Conservation (phyloP, 2,113 vertebrate genomes). For the Poeciliopsis occidentalis region DNA sequence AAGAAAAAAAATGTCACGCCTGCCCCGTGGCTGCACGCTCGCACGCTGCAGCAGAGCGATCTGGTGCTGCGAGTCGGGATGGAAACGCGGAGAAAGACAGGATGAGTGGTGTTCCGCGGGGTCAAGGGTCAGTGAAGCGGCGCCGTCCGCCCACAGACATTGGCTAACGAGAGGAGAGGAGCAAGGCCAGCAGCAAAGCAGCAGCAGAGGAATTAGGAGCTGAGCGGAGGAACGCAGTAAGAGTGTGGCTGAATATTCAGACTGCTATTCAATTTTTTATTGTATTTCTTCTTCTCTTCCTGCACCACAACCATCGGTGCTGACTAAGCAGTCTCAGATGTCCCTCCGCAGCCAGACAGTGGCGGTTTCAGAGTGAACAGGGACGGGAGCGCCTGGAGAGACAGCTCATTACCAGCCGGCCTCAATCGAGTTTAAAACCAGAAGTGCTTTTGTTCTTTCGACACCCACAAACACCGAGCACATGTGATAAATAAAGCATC, state of each 20-base stretch:
- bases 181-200: slow-evolving; percentile 67
- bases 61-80: slow-evolving; percentile 26
- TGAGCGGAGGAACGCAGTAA: slow-evolving; percentile 34
- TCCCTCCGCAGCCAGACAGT: slow-evolving; percentile 30
- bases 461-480: slow-evolving; percentile 1
- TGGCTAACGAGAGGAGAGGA: slow-evolving; percentile 65
- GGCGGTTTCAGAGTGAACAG: slow-evolving; percentile 26
- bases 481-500: not conserved
- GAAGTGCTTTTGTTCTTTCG: slow-evolving; percentile 19
- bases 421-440: slow-evolving; percentile 28
- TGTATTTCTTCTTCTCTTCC: not conserved
- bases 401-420: slow-evolving; percentile 51
- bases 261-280: not conserved
- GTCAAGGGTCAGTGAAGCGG: slow-evolving; percentile 72
- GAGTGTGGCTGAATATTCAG: slow-evolving; percentile 10
- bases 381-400: not conserved
- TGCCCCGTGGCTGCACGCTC: not conserved
- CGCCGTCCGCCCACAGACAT: slow-evolving; percentile 68
- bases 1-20: not conserved
- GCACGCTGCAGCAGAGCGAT: slow-evolving; percentile 11
- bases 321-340: slow-evolving; percentile 26
- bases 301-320: not conserved
- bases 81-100: slow-evolving; percentile 30
- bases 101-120: slow-evolving; percentile 58
- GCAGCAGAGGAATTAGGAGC: slow-evolving; percentile 46